Conservation (phyloP, 1,140 invertebrate genomes). For the Hypothenemus hampei region DNA sequence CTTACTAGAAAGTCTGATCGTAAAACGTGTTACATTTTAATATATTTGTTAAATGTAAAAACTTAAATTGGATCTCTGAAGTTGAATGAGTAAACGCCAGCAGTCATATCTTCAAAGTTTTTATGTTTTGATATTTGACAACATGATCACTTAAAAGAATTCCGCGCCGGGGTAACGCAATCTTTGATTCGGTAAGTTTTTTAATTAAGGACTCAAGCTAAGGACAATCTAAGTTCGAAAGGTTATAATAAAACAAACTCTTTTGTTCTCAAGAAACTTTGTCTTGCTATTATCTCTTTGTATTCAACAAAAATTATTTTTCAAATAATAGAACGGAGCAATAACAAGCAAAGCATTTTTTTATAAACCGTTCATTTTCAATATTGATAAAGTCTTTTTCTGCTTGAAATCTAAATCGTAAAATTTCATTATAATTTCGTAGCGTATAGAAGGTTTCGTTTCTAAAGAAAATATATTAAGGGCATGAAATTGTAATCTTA, state of each 20-base stretch:
- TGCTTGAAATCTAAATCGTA: too few species aligned
- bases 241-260: slow-evolving; percentile 17
- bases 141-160: slow-evolving; percentile 15
- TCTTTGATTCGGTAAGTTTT: slow-evolving; percentile 25
- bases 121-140: slow-evolving; percentile 28
- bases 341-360: background rate
- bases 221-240: slow-evolving; percentile 1
- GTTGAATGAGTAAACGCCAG: slow-evolving; percentile 1
- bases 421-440: too few species aligned
- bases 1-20: slow-evolving; percentile 4
- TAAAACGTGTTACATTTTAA: slow-evolving; percentile 26
- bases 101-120: slow-evolving; percentile 19
- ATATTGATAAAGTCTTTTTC: too few species aligned
- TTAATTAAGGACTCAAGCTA: slow-evolving; percentile 20
- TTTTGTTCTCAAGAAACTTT: slow-evolving; percentile 14
- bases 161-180: background rate
- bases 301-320: slow-evolving; percentile 11
- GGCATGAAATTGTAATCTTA: too few species aligned
- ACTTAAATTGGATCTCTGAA: slow-evolving; percentile 26
- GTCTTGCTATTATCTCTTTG: background rate
- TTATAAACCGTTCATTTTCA: too few species aligned
- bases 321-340: background rate
- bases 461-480: too few species aligned
- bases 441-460: too few species aligned
- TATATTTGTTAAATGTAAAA: slow-evolving; percentile 28